These are phyloP conservation scores for Prinia subflava DNA, from an alignment of 2,113 vertebrate species.

Conservation along the genomic window DNA sequence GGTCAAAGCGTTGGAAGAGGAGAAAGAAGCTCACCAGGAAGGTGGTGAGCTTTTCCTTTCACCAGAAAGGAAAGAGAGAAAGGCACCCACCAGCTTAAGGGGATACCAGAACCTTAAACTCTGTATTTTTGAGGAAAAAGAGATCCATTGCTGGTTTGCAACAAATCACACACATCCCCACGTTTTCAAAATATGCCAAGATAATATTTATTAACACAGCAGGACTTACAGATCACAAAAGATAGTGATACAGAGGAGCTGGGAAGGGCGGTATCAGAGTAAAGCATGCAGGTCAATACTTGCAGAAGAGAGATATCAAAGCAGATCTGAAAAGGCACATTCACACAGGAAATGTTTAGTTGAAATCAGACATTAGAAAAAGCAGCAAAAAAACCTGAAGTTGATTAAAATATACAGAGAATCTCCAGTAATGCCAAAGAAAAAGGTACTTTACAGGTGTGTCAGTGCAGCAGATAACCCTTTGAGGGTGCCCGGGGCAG, in stretches of 20 bases:
- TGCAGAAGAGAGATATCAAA: slow-evolving; percentile 77
- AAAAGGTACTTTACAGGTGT: slow-evolving; percentile 69
- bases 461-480: slow-evolving; percentile 72
- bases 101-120: slow-evolving; percentile 56
- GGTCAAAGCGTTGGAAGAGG: neutral
- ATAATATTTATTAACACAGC: slow-evolving; percentile 98
- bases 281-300: slow-evolving; percentile 80
- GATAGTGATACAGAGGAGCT: slow-evolving; percentile 89
- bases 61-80: too few species aligned
- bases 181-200: slow-evolving; percentile 93
- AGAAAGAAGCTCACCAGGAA: neutral
- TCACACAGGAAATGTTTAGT: slow-evolving; percentile 88
- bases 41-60: too few species aligned
- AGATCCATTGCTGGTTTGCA: slow-evolving; percentile 54
- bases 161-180: slow-evolving; percentile 86
- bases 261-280: slow-evolving; percentile 65
- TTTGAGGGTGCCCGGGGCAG: slow-evolving; percentile 68
- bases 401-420: slow-evolving; percentile 79
- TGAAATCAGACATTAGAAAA: slow-evolving; percentile 75
- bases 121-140: neutral
- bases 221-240: slow-evolving; percentile 93
- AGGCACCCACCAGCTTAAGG: neutral
- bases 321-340: slow-evolving; percentile 92
- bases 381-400: slow-evolving; percentile 57
- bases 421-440: slow-evolving; percentile 77